A percentile compares a stretch with the other conserved stretches of the same genome.
phyloP scores from a whole-genome alignment of 2,888 invertebrate genomes.

The Synanthedon myopaeformis region DNA sequence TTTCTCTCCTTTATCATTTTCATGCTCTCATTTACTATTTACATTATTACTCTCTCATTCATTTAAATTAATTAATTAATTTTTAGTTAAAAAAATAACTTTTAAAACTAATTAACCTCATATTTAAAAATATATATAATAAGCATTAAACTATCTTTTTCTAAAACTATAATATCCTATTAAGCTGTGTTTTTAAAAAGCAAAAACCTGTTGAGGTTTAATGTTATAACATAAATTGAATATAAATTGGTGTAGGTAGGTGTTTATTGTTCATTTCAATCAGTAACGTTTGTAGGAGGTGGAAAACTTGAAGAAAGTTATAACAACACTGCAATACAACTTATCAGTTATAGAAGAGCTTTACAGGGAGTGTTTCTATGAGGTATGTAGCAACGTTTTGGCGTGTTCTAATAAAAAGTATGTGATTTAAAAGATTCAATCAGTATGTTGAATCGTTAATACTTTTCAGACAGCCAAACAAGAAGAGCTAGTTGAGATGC shows the following conservation, averaged over 20 bases:
- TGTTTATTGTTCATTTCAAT: background rate
- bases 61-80: no score
- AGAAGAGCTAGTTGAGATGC: slow-evolving; percentile 43
- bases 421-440: background rate
- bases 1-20: no score
- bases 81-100: no score
- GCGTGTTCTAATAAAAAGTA: background rate
- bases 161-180: no score
- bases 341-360: slow-evolving; percentile 48
- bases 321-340: slow-evolving; percentile 38
- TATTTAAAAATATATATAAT: no score
- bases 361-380: slow-evolving; percentile 56
- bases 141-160: no score
- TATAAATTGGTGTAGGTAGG: background rate
- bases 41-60: no score
- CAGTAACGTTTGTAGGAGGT: slow-evolving; percentile 28
- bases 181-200: no score
- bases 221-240: no score
- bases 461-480: slow-evolving; percentile 46
- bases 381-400: slow-evolving; percentile 29
- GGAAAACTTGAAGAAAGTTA: slow-evolving; percentile 27
- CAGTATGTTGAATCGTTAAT: background rate
- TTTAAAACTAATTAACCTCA: no score
- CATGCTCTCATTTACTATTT: no score
- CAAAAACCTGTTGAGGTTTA: no score